Percentiles rank a stretch among this genome's conserved stretches.
Conservation (phyloP, 1,140 invertebrate species). For the Sycophila sp. region DNA sequence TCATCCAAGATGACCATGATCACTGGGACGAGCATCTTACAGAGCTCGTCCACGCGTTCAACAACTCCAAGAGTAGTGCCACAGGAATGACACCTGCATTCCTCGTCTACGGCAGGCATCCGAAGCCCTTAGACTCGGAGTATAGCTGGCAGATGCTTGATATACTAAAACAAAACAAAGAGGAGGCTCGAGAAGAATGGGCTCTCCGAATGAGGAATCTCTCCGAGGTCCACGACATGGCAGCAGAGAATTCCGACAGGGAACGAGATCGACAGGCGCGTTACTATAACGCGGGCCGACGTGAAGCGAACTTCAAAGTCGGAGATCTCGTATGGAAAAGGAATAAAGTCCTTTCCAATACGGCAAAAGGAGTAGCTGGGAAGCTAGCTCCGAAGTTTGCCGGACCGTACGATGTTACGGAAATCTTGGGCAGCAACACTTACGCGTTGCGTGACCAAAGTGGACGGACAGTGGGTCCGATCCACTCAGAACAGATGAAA, state of each 20-base stretch:
- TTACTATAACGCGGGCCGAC: not conserved
- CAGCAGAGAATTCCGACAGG: not conserved
- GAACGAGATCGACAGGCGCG: not conserved
- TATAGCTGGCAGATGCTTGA: not conserved
- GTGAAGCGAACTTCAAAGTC: not conserved
- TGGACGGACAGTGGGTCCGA: too few species aligned
- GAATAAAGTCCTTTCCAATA: too few species aligned
- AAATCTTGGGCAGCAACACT: too few species aligned
- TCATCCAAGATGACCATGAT: slow-evolving; percentile 30
- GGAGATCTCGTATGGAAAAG: not conserved
- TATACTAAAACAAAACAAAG: not conserved
- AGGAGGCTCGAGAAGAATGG: not conserved
- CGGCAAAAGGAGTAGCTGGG: too few species aligned
- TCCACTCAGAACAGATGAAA: too few species aligned
- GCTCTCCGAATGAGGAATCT: not conserved
- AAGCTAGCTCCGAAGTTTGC: too few species aligned
- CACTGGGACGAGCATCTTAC: not conserved
- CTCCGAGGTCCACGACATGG: not conserved
- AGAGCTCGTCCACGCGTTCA: not conserved
- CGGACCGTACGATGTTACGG: too few species aligned
- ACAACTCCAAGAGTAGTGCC: not conserved
- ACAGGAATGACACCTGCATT: not conserved
- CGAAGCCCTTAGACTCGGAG: not conserved
- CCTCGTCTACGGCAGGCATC: not conserved
- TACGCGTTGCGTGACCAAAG: too few species aligned